Base-by-base conservation (phyloP, 1,140 invertebrate species). In the Sminthurides bifidus region DNA sequence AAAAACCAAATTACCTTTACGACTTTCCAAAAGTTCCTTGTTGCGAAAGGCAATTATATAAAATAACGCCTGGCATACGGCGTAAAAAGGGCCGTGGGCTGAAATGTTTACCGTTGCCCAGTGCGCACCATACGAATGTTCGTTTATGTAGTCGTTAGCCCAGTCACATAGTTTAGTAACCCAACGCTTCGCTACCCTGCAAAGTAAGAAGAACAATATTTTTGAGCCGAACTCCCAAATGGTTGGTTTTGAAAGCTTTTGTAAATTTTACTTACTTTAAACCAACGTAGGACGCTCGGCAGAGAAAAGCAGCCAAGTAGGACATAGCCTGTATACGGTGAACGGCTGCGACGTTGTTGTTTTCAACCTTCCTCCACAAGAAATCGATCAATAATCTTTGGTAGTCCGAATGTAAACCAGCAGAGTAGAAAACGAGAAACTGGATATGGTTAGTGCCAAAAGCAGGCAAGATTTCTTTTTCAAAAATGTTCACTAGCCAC, bases 11-110 rank as follows among this genome's bases (percentile, higher is more conserved):
- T 78, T 73, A 87, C 85, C 79, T 75, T 81, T 82, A 65, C 80
- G 81, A 60, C 71, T 80, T 55, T 78, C 76, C 52, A 87, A 79
- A 55, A 94, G 74, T 68, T 92, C 85, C 65, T 81, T 82, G 67
- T 88, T 82, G 60, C 87, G 81, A 69, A 92, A 93, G 1, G 84
- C 81, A 53, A 95, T 81, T 2, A 92, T 73, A 72, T 94, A 92
- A 69, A 96, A 94, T 29, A 93, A 73, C 0, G 84, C 80, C 72
- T 95, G 90, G 67, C 89, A 92, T 12, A 92, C 79, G 15, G 83
- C 79, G 69, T 92, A 92, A 71, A 95, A 96, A 1, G 91, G 80
- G 27, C 77, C 75, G 69, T 96, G 90, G 3, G 81, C 76, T 67
- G 80, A 79, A 3, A 74, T 56, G 58, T 75, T 71, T 4, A 70